phyloP scores from a whole-genome alignment of 2,113 vertebrate genomes.

The Peromyscus polionotus region DNA sequence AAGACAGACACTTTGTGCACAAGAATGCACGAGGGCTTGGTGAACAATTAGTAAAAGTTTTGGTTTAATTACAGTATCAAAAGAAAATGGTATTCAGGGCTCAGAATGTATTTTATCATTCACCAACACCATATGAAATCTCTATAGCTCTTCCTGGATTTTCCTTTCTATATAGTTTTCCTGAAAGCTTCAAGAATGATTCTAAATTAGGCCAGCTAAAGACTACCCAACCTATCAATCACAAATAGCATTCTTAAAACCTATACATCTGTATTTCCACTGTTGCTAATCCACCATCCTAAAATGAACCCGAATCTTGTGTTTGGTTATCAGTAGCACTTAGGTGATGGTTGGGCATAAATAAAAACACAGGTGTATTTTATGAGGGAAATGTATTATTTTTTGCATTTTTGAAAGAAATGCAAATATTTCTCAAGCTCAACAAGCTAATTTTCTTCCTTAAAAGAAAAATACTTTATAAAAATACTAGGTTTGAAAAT shows the following conservation, averaged over 20 bases:
- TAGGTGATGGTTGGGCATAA: not conserved
- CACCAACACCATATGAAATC: conserved; percentile 13
- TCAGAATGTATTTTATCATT: conserved; percentile 8
- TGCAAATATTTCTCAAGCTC: conserved; percentile 11
- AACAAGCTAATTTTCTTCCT: not conserved
- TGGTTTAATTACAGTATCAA: conserved; percentile 69
- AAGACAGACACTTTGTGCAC: conserved; percentile 51
- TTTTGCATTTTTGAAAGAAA: conserved; percentile 10
- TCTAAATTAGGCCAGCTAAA: conserved; percentile 41
- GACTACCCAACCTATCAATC: not conserved
- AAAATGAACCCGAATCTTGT: not conserved
- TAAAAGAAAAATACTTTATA: not conserved
- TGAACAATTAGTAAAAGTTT: conserved; percentile 72
- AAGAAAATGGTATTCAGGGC: conserved; percentile 51
- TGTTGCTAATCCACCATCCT: not conserved
- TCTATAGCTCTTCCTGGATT: conserved; percentile 28
- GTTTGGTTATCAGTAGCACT: not conserved
- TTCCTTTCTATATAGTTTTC: conserved; percentile 53
- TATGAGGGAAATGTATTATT: not conserved
- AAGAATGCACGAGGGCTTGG: conserved; percentile 63
- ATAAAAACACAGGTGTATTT: not conserved
- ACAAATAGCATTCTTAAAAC: conserved; percentile 26
- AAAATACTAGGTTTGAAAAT: not conserved
- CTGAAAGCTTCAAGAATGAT: conserved; percentile 62
- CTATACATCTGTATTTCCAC: not conserved